Base-by-base conservation (phyloP, 2,113 vertebrate species). In the Mystacornis crossleyi region DNA sequence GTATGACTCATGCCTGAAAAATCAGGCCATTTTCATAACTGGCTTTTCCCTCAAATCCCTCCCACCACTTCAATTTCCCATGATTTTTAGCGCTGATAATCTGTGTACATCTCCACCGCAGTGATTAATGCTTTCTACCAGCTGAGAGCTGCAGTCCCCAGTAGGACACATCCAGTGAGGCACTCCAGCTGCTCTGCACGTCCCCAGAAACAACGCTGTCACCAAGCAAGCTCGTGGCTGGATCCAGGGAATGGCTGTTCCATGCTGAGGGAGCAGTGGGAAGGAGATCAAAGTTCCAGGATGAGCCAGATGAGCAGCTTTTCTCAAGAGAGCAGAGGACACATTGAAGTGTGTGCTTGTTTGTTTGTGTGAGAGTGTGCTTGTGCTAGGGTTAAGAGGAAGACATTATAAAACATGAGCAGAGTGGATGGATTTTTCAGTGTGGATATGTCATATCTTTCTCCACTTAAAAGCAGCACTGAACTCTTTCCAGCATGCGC, bases 1-100 rank as follows among this genome's bases (percentile, higher is more conserved):
- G 62, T 38, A 51, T 97, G 95, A 96, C 87, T 96, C 94, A 95
- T 85, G 78, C 78, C 64, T 88, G 74, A 94, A 90, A 96, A 96
- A 95, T 81, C 79, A 90, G 90, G 90, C 69, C 60, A 83, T 94
- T 77, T 96, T 96, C 92, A 86, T 91, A 94, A 92, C 81, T 89
- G 82, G 28, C 74, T 95, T 89, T 93, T 88, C 34, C 71, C 55
- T 65, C 20, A 89, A 8, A 91, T 92, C 77, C 86, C 87, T 95
- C 95, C 91, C 62, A 95, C 81, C 65, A 65, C 81, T 91, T 95
- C 70, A 88, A 4, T 77, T 90, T 55, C 70, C 74, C 2, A 4
- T 54, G 87, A 85, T 65, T 91, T 95, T 91, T 38, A 89, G 58
- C 0, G 0, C 66, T 82, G 78, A 82, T 93, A 86, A 94, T 65